Conservation (phyloP, 2,797 vertebrate genomes). For the Tadarida brasiliensis region DNA sequence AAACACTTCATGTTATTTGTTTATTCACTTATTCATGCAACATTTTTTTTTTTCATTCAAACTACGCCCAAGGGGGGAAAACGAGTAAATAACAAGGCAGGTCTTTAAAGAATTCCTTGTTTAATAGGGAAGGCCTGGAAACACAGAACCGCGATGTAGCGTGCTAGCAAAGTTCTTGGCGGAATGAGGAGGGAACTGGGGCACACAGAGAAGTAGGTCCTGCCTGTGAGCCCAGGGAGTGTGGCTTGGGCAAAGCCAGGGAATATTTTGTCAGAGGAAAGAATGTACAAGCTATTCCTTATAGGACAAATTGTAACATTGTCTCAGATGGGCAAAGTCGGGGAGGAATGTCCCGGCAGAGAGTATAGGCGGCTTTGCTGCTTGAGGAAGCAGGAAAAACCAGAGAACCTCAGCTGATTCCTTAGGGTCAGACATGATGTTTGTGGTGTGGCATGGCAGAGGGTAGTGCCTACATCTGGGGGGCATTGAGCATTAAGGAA, state of each 20-base stretch:
- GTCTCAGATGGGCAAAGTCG: neutral
- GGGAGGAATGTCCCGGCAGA: neutral
- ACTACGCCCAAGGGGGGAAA: neutral
- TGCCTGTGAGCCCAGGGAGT: neutral
- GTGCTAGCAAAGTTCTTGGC: neutral
- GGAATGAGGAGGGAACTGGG: neutral
- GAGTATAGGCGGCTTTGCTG: neutral
- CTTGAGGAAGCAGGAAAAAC: neutral
- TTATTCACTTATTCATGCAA: neutral
- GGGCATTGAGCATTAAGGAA: neutral
- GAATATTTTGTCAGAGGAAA: neutral
- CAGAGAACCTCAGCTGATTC: neutral
- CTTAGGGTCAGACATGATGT: neutral
- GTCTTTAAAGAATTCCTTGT: neutral
- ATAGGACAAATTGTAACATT: neutral
- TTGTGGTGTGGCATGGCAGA: neutral
- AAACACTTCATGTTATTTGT: neutral
- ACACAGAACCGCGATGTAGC: neutral
- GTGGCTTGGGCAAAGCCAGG: neutral
- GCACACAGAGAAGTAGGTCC: neutral
- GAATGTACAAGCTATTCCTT: neutral
- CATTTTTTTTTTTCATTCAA: neutral
- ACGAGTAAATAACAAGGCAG: neutral
- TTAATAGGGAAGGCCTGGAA: neutral
- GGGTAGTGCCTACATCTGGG: neutral